A percentile compares a stretch with the other conserved stretches of the same genome.
These are phyloP conservation scores for Ascidia mentula DNA, from an alignment of 23 tunicate species.

Conservation along the genomic window DNA sequence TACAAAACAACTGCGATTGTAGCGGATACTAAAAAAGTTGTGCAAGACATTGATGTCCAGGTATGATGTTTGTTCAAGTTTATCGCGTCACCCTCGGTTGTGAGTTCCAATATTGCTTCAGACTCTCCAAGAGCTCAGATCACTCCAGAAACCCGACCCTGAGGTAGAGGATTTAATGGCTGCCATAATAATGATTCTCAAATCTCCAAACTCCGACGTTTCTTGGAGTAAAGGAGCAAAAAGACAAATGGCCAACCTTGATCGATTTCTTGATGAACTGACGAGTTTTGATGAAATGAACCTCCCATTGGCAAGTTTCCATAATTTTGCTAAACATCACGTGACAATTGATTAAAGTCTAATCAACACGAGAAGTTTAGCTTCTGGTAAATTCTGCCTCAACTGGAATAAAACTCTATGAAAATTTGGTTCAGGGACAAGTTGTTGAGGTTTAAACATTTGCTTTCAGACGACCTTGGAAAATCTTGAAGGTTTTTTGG, in stretches of 20 bases:
- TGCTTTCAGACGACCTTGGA: slow-evolving; percentile 63
- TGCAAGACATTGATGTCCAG: slow-evolving; percentile 71
- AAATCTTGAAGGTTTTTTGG: slow-evolving; percentile 75
- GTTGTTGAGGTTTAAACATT: too few relatives aligned
- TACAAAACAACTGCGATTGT: slow-evolving; percentile 91
- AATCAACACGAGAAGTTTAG: neutral
- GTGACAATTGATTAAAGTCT: neutral
- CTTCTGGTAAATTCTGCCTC: neutral
- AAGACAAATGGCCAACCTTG: slow-evolving; percentile 92
- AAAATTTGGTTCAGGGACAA: neutral
- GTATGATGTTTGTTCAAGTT: slow-evolving; percentile 13
- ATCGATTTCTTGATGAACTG: slow-evolving; percentile 90
- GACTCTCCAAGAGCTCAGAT: slow-evolving; percentile 70
- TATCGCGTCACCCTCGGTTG: neutral
- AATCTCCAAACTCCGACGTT: slow-evolving; percentile 89
- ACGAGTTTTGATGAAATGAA: slow-evolving; percentile 71
- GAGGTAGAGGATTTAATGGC: slow-evolving; percentile 96
- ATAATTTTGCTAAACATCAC: neutral
- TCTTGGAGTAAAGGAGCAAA: slow-evolving; percentile 98
- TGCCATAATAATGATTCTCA: slow-evolving; percentile 87
- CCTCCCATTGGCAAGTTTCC: slow-evolving; percentile 57
- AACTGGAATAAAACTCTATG: neutral
- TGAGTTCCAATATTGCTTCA: slow-evolving; percentile 13
- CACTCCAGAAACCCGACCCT: slow-evolving; percentile 78
- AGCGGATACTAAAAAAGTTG: slow-evolving; percentile 85